Evolutionary conservation across 2,797 vertebrate genomes (phyloP).

Genomic region (Tragelaphus oryx): DNA sequence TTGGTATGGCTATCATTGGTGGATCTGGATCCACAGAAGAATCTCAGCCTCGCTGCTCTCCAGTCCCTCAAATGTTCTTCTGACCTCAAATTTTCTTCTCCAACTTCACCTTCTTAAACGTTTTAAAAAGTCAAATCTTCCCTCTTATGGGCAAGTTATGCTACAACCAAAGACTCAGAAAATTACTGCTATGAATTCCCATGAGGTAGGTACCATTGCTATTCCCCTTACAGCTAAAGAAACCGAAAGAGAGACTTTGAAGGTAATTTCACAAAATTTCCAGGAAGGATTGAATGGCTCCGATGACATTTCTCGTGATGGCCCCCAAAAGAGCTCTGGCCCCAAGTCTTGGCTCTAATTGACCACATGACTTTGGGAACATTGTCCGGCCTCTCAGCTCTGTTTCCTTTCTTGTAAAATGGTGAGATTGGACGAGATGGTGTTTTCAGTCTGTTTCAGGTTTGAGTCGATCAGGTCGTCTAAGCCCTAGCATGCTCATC

Average conservation of each 20-base stretch:
- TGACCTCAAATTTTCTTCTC: not conserved
- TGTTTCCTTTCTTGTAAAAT: not conserved
- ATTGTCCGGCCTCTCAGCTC: not conserved
- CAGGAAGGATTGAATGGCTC: not conserved
- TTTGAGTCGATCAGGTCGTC: not conserved
- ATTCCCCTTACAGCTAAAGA: not conserved
- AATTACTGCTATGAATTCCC: not conserved
- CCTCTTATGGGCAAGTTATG: not conserved
- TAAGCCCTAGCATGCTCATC: not conserved
- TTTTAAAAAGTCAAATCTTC: not conserved
- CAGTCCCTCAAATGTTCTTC: not conserved
- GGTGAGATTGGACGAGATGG: not conserved
- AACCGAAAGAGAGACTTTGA: not conserved
- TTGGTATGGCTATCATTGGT: not conserved
- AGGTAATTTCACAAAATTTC: not conserved
- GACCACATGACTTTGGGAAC: not conserved
- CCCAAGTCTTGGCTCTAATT: not conserved
- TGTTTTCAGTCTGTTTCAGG: not conserved
- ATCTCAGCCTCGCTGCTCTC: not conserved
- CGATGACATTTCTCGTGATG: not conserved
- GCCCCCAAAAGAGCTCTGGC: not conserved
- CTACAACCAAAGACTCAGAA: not conserved
- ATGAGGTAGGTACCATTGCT: not conserved
- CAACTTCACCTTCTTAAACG: not conserved
- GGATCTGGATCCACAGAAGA: not conserved